A percentile compares a stretch with the other conserved stretches of the same genome.
Conservation (phyloP, 2,113 vertebrate genomes). For the Pterocles burchelli region DNA sequence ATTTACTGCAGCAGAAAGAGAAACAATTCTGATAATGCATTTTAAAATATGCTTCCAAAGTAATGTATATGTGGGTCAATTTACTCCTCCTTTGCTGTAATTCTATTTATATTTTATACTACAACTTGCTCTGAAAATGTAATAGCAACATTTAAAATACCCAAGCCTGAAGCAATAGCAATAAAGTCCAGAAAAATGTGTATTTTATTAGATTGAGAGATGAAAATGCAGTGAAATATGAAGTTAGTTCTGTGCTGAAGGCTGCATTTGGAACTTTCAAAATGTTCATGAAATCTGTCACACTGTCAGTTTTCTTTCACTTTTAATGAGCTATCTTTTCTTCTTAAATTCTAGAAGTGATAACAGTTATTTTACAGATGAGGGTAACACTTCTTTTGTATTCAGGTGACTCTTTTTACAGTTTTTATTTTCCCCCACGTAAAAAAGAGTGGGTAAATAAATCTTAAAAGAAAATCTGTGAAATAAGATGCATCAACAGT, state of each 20-base stretch:
- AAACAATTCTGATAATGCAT: constrained; percentile 40
- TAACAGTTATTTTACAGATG: constrained; percentile 39
- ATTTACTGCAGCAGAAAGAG: constrained; percentile 26
- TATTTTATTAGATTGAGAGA: constrained; percentile 56
- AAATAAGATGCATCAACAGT: neutral
- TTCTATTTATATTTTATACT: constrained; percentile 42
- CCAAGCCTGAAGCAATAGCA: constrained; percentile 39
- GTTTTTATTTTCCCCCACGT: neutral
- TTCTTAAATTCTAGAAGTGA: constrained; percentile 1
- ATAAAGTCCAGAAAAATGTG: constrained; percentile 47
- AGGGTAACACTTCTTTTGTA: neutral
- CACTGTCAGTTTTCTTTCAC: constrained; percentile 44
- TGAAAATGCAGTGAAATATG: constrained; percentile 60
- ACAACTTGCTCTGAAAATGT: constrained; percentile 32
- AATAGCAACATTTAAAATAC: constrained; percentile 32
- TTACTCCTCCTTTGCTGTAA: neutral
- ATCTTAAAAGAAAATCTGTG: neutral
- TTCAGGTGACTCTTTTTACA: neutral
- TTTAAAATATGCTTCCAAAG: constrained; percentile 46
- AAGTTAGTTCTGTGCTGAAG: constrained; percentile 44
- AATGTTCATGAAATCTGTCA: constrained; percentile 64
- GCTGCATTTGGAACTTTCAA: constrained; percentile 28
- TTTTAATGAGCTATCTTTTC: constrained; percentile 53
- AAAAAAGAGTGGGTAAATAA: neutral
- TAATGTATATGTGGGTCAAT: constrained; percentile 34